Base-by-base conservation (phyloP, 2,888 invertebrate genomes). In the Aphidoletes aphidimyza region DNA sequence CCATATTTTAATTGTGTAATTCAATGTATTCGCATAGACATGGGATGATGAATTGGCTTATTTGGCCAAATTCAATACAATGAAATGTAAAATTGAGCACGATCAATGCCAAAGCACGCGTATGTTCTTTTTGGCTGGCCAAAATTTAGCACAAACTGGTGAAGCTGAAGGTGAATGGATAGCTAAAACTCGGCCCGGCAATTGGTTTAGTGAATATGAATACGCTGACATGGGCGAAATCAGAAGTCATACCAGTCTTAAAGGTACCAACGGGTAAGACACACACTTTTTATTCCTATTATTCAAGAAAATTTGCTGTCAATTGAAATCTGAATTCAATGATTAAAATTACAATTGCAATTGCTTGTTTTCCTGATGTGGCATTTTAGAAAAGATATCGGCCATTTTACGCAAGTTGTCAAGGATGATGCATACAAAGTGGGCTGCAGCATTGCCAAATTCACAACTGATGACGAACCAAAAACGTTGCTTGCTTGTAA, bases 321-420 rank as follows among this genome's bases (percentile, higher is more conserved):
- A 9, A 42, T 54, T 6, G 54, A 3, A 11, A 26, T 11, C 19
- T 54, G 5, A 22, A 22, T 22, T 54, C 22, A 54, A 54, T 54
- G 54, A 26, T 54, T 54, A 0, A n/a, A 54, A 6, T 54, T 49
- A 19, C 19, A 47, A 47, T 47, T 47, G 5, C 39, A 47, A 47
- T 47, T n/a, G n/a, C n/a, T n/a, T n/a, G n/a, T 19, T 47, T 11
- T 17, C 17, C 17, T 19, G 8, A 14, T 17, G 3, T 49, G 49
- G 49, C 30, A 8, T 8, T 26, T 30, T 30, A 81, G 81, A 37
- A 83, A 85, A 34, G 78, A 54, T 34, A 49, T 85, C 45, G 86
- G 85, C 26, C 85, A 86, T 37, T 86, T 86, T 37, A 85, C 86
- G 0, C 84, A 54, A 19, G 85, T 86, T 78, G 59, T 86, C 3